Percentiles rank a stretch among this genome's conserved stretches.
Conservation (phyloP, 2,113 vertebrate species). For the Barbus barbus region DNA sequence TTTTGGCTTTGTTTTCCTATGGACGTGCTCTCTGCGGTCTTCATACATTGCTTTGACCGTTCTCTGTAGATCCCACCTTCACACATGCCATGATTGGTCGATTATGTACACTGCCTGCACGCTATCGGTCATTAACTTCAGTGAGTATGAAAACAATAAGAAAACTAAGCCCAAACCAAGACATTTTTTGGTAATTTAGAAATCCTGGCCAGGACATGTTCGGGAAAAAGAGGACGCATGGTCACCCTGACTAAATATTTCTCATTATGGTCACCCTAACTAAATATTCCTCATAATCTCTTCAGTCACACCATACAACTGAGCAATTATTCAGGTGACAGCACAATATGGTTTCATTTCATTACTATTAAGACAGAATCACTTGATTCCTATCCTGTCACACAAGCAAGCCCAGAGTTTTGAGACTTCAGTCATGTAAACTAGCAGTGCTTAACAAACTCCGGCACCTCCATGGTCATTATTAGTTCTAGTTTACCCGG, state of each 20-base stretch:
- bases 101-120: neutral
- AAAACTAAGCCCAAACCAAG: neutral
- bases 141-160: neutral
- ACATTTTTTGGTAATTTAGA: no score
- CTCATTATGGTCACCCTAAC: neutral
- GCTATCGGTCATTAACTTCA: neutral
- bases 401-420: neutral
- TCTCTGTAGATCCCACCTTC: neutral
- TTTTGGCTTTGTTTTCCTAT: neutral
- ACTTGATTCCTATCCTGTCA: neutral
- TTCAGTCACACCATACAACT: neutral
- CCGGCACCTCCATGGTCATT: conserved; percentile 81
- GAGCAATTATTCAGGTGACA: neutral
- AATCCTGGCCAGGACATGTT: neutral
- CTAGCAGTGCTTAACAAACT: conserved; percentile 84
- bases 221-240: neutral
- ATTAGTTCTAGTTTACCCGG: conserved; percentile 82
- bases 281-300: neutral
- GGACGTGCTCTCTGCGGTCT: neutral
- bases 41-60: neutral
- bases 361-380: neutral
- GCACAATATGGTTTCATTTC: neutral
- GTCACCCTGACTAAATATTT: neutral
- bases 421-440: neutral
- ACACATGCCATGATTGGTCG: neutral